phyloP scores from a whole-genome alignment of 2,113 vertebrate species.

The Notiomystis cincta region DNA sequence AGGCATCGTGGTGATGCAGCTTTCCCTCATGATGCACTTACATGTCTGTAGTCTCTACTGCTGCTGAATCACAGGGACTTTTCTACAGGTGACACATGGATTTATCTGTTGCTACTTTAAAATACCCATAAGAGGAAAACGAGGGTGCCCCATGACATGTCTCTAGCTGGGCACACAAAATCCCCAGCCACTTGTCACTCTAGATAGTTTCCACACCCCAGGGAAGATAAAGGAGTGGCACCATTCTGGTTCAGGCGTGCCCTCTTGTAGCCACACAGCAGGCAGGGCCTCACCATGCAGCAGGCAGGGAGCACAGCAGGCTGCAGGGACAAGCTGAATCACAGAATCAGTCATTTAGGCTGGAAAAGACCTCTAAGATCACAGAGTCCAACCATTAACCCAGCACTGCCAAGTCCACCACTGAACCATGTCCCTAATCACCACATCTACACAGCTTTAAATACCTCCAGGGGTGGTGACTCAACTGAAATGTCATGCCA shows the following conservation, averaged over 20 bases:
- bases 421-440: not conserved
- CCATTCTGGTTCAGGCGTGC: not conserved
- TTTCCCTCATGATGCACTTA: not conserved
- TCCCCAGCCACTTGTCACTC: not conserved
- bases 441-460: not conserved
- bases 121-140: not conserved
- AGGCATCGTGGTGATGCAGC: accelerated
- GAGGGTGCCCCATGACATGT: accelerated
- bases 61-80: not conserved
- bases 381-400: not conserved
- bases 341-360: not conserved
- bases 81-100: not conserved
- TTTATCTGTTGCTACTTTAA: not conserved
- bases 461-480: not conserved
- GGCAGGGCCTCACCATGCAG: not conserved
- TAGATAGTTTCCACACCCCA: not conserved
- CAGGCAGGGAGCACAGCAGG: not conserved
- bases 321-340: not conserved
- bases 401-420: not conserved
- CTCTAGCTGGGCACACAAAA: not conserved
- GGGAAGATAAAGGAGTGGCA: not conserved
- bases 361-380: not conserved
- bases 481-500: not conserved
- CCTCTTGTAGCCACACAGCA: accelerated
- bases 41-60: not conserved